Evolutionary conservation across 2,888 invertebrate genomes (phyloP).

Genomic region (Lottia scabra): DNA sequence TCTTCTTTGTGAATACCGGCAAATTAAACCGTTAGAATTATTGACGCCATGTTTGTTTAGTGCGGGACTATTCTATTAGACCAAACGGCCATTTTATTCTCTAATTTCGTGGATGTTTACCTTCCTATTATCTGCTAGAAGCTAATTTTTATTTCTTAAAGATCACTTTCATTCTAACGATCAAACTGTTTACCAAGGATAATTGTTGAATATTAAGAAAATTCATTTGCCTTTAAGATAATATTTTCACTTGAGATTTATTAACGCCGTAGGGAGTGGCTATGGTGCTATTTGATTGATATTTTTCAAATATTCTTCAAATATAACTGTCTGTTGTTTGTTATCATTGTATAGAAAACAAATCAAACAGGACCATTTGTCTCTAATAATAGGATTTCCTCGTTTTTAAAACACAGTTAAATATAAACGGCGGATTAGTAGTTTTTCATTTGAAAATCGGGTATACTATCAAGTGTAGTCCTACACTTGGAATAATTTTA

Average conservation of each 20-base stretch:
- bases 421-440: no score
- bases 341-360: neutral
- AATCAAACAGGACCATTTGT: neutral
- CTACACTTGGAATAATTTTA: no score
- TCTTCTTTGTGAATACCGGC: neutral
- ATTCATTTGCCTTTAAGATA: neutral
- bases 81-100: neutral
- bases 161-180: neutral
- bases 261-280: neutral
- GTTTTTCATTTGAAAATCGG: no score
- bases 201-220: slow-evolving; percentile 3
- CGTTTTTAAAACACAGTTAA: no score
- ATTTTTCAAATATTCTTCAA: slow-evolving; percentile 1
- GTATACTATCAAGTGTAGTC: no score
- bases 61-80: slow-evolving; percentile 1
- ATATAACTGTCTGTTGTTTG: neutral
- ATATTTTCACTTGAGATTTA: neutral
- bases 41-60: neutral
- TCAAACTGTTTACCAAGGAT: neutral
- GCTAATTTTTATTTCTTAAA: slow-evolving; percentile 1
- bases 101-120: neutral
- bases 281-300: neutral
- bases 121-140: neutral
- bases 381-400: neutral
- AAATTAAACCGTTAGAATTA: neutral